These are phyloP conservation scores for Trimorus sp. DNA, from an alignment of 2,888 invertebrate species.

Conservation along the genomic window DNA sequence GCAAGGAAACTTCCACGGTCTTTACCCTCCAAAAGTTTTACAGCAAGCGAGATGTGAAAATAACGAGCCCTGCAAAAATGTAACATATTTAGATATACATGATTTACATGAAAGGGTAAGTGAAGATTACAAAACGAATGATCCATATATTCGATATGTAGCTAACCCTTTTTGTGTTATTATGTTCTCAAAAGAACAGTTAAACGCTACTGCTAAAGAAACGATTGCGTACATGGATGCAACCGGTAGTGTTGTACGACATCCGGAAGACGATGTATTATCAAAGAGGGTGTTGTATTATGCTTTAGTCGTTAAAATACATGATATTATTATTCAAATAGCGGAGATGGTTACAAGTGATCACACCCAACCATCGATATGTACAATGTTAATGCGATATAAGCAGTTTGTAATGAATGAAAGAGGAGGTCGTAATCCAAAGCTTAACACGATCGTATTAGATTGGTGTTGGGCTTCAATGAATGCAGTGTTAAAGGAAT, in stretches of 20 bases:
- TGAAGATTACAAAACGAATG: not conserved
- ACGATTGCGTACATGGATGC: conserved; percentile 20
- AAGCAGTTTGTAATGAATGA: not conserved
- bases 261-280: not conserved
- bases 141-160: conserved; percentile 5
- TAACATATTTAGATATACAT: not conserved
- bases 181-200: not conserved
- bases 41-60: conserved; percentile 10
- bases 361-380: not conserved
- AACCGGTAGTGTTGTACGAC: conserved; percentile 8
- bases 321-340: not conserved
- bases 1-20: not conserved
- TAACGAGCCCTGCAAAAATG: not conserved
- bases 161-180: not conserved
- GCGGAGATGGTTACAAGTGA: not conserved
- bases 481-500: conserved; percentile 6
- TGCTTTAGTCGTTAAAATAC: not conserved
- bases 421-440: not conserved
- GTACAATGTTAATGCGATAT: not conserved
- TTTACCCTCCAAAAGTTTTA: not conserved
- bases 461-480: conserved; percentile 30
- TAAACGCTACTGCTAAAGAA: not conserved
- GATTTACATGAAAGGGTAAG: not conserved
- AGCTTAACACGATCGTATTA: conserved; percentile 3
- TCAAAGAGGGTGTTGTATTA: not conserved